Evolutionary conservation across 2,113 vertebrate species (phyloP), one percentile per base, ranked within the genome.

Genomic region (Siphamia tubifer): DNA sequence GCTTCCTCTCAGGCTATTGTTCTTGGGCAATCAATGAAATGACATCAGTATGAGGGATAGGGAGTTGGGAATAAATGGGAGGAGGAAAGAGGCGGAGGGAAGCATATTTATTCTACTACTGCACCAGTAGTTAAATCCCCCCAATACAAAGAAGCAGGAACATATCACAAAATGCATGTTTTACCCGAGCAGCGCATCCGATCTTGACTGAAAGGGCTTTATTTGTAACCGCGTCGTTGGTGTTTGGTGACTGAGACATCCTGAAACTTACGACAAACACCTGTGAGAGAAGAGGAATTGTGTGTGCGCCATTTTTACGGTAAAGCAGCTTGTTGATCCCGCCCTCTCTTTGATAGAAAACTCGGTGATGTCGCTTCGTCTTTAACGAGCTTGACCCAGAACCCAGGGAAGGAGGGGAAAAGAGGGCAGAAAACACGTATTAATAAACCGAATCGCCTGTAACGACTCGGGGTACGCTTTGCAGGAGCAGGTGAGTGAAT

Each of bases 311-410:
- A 77, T 21, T 19, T 57, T 83, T 87, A 87, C 83, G 77, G 87
- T 90, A 90, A 76, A 49, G 27, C 35, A 28, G 27, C 58, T 20
- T 7, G 40, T 53, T 81, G 79, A 57, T 30, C 83, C 87, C 88
- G 77, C 89, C 87, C 81, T 47, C 89, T 65, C 47, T 69, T 40
- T 70, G 64, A 60, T 71, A 85, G 80, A 82, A 81, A 85, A 66
- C 80, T 85, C 83, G 56, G 76, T 66, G 87, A 85, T 89, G 85
- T 87, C 68, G 77, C 79, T 67, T 61, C 57, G 80, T 62, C 68
- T 79, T 70, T 71, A 74, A 81, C 76, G 24, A 84, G 88, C 79
- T 82, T 86, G 89, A 87, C 79, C 77, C 84, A 88, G 81, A 77
- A 73, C 44, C 62, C 17, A 39, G 76, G 65, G 49, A 73, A 84